phyloP scores from a whole-genome alignment of 2,888 invertebrate species.

The Aelia acuminata region DNA sequence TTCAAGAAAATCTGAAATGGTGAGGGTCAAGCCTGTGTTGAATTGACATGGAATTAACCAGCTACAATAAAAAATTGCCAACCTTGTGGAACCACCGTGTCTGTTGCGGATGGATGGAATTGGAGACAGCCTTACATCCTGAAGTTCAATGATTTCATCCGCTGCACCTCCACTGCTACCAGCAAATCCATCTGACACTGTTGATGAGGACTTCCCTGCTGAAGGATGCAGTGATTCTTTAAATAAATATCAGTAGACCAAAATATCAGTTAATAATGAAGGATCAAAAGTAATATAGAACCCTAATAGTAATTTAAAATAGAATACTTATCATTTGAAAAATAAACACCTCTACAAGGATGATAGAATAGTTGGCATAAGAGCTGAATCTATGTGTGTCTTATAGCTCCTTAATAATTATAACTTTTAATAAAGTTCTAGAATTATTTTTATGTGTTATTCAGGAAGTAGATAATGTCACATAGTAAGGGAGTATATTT shows the following conservation, averaged over 20 bases:
- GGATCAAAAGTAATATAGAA: not conserved
- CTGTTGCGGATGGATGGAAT: conserved; percentile 83
- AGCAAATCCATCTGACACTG: conserved; percentile 64
- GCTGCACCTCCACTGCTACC: conserved; percentile 64
- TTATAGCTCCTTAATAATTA: not conserved
- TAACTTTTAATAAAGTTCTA: not conserved
- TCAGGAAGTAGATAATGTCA: too few relatives aligned
- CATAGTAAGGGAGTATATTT: too few relatives aligned
- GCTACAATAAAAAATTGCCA: not conserved
- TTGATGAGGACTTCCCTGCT: conserved; percentile 62
- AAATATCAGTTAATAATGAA: not conserved
- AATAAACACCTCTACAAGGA: not conserved
- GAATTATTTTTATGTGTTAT: not conserved
- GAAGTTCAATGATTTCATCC: conserved; percentile 90
- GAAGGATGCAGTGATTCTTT: conserved; percentile 51
- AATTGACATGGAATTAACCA: not conserved
- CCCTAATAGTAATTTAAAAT: not conserved
- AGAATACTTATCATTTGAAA: not conserved
- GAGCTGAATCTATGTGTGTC: not conserved
- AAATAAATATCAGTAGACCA: conserved; percentile 9
- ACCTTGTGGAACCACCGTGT: conserved; percentile 75
- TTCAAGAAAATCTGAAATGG: too few relatives aligned
- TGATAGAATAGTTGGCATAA: not conserved
- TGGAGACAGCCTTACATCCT: conserved; percentile 88
- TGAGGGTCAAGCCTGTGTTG: too few relatives aligned